Percentiles rank a stretch among this genome's conserved stretches.
Conservation (phyloP, 2,888 invertebrate species). For the Cryptocheilus praepositus region DNA sequence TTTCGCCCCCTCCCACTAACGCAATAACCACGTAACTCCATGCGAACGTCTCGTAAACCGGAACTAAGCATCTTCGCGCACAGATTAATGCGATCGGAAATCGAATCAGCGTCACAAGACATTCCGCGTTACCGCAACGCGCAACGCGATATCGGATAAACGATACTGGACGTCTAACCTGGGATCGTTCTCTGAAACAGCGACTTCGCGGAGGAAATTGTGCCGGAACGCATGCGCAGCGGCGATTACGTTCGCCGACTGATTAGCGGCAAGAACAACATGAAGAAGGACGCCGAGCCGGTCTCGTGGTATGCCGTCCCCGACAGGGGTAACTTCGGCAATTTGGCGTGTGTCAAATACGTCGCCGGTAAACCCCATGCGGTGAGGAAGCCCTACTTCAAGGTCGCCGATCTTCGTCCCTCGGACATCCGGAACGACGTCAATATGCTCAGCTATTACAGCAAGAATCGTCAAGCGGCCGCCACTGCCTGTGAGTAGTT, state of each 20-base stretch:
- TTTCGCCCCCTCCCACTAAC: constrained; percentile 28
- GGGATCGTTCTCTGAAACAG: constrained; percentile 65
- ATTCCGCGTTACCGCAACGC: too few relatives aligned
- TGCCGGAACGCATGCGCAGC: constrained; percentile 79
- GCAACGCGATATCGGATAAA: neutral
- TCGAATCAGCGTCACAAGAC: neutral
- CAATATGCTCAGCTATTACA: constrained; percentile 91
- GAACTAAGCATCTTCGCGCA: too few relatives aligned
- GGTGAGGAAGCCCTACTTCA: constrained; percentile 84
- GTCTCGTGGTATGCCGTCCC: constrained; percentile 82
- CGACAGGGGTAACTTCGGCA: constrained; percentile 81
- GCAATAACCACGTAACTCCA: neutral
- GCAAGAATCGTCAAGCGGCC: constrained; percentile 85
- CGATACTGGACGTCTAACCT: neutral
- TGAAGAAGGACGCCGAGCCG: constrained; percentile 79
- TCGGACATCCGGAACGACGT: constrained; percentile 89
- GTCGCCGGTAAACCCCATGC: constrained; percentile 88
- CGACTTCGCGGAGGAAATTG: constrained; percentile 75
- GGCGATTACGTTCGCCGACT: constrained; percentile 85
- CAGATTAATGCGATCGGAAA: neutral
- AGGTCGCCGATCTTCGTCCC: constrained; percentile 78
- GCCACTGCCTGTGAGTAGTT: constrained; percentile 74
- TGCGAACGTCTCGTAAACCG: neutral
- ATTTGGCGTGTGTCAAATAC: constrained; percentile 89
- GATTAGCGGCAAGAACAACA: constrained; percentile 80